phyloP scores from a whole-genome alignment of 2,888 invertebrate genomes.

The Antitype chi region DNA sequence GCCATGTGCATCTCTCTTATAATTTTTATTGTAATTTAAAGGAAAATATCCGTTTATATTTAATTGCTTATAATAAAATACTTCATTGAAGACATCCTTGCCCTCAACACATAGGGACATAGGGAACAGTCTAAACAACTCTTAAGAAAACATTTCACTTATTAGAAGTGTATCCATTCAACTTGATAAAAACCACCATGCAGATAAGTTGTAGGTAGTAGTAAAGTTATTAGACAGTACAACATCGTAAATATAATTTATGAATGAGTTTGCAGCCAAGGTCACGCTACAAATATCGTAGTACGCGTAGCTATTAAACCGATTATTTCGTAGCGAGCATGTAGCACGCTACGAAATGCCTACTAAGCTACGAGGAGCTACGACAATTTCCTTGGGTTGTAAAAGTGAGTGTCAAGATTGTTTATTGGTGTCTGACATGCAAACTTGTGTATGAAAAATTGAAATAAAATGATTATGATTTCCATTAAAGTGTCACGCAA shows the following conservation, averaged over 20 bases:
- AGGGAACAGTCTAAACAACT: too few relatives aligned
- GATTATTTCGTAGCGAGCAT: constrained; percentile 39
- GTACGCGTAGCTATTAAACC: constrained; percentile 34
- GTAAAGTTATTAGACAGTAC: neutral
- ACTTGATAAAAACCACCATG: neutral
- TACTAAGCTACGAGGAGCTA: constrained; percentile 37
- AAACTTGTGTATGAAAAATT: constrained; percentile 44
- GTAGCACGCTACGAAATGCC: constrained; percentile 52
- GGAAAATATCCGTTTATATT: too few relatives aligned
- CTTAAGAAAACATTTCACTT: neutral
- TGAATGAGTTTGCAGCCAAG: constrained; percentile 34
- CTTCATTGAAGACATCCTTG: too few relatives aligned
- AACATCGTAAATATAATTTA: constrained; percentile 21
- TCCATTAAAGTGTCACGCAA: constrained; percentile 39
- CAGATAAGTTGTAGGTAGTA: neutral
- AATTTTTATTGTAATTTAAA: too few relatives aligned
- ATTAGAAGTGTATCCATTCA: neutral
- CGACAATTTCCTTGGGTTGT: constrained; percentile 29
- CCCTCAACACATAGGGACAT: too few relatives aligned
- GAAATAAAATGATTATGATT: constrained; percentile 48
- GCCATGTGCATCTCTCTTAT: too few relatives aligned
- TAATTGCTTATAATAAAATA: too few relatives aligned
- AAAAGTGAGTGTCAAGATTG: constrained; percentile 39
- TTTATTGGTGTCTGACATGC: constrained; percentile 58
- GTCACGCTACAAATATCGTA: constrained; percentile 50